Percentiles rank a stretch among this genome's conserved stretches.
phyloP scores from a whole-genome alignment of 2,113 vertebrate species.

The Asarcornis scutulata region DNA sequence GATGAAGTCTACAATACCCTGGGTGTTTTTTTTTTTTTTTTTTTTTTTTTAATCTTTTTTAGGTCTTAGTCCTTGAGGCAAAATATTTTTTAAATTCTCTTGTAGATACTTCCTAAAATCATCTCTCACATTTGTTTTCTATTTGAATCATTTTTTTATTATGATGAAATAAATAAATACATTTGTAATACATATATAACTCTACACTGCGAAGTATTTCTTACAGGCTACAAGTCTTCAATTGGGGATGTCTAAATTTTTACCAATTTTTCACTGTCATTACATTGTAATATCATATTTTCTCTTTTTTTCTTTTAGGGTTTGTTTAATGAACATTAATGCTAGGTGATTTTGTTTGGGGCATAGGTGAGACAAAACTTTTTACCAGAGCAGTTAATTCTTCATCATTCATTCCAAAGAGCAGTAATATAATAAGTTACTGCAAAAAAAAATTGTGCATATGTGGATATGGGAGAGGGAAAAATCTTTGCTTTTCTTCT shows the following conservation, averaged over 20 bases:
- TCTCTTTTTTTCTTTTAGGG: neutral
- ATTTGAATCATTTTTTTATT: neutral
- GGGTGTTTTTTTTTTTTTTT: neutral
- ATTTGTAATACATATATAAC: neutral
- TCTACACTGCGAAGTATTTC: conserved; percentile 15
- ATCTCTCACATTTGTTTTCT: conserved; percentile 11
- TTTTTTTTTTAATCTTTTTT: neutral
- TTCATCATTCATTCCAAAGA: neutral
- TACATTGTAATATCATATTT: neutral
- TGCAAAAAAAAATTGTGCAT: neutral
- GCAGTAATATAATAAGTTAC: neutral
- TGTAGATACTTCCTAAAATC: conserved; percentile 25
- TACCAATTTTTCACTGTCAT: neutral
- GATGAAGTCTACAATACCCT: neutral
- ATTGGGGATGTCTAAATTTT: neutral
- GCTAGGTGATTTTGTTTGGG: neutral
- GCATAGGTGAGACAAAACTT: neutral
- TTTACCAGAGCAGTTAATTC: neutral
- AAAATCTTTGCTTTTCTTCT: neutral
- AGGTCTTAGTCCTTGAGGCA: neutral
- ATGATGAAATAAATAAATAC: conserved; percentile 43
- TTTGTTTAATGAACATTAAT: neutral
- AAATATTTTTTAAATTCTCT: conserved; percentile 24
- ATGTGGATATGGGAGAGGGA: neutral
- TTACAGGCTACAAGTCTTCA: neutral